phyloP scores from a whole-genome alignment of 2,888 invertebrate species.

The Archaeoteleia sp. region DNA sequence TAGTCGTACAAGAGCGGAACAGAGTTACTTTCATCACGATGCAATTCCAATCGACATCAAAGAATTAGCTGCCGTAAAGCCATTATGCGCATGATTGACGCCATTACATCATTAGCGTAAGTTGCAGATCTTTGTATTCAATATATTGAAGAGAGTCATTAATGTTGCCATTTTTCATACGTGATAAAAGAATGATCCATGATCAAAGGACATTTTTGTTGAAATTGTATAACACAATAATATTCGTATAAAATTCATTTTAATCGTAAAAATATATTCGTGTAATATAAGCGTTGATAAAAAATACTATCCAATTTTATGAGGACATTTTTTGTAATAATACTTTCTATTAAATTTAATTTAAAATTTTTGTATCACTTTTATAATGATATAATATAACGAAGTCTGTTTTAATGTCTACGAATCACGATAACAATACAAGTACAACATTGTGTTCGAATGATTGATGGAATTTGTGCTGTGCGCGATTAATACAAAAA shows the following conservation, averaged over 20 bases:
- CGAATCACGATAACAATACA: constrained; percentile 1
- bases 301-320: no score
- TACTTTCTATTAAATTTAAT: no score
- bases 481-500: constrained; percentile 25
- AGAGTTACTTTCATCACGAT: constrained; percentile 46
- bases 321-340: no score
- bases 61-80: constrained; percentile 51
- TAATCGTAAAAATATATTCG: no score
- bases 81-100: constrained; percentile 52
- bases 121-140: constrained; percentile 43
- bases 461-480: constrained; percentile 19
- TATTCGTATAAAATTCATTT: no score
- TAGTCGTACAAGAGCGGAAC: constrained; percentile 22
- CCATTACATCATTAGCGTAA: constrained; percentile 53
- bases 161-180: constrained; percentile 45
- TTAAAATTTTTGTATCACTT: no score
- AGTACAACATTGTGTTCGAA: neutral
- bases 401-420: neutral
- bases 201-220: no score
- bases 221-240: no score
- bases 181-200: constrained; percentile 15
- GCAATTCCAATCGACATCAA: constrained; percentile 53
- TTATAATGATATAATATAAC: no score
- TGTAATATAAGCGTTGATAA: no score
- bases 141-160: constrained; percentile 44